A percentile compares a stretch with the other conserved stretches of the same genome.
Conservation (phyloP, 2,113 vertebrate genomes). For the Nothobranchius kuhntae region DNA sequence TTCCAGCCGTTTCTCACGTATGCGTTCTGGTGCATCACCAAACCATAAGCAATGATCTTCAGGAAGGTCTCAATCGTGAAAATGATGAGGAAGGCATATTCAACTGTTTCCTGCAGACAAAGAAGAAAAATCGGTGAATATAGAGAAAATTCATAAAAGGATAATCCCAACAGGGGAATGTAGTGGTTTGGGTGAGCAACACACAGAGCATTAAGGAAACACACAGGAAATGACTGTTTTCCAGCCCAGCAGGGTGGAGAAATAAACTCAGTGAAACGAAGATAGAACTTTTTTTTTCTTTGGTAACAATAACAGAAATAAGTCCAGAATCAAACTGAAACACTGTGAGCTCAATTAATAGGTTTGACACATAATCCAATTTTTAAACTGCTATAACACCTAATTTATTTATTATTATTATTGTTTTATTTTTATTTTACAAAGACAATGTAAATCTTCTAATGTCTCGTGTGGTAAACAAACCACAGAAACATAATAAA, state of each 20-base stretch:
- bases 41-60: slow-evolving; percentile 99
- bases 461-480: too few relatives aligned
- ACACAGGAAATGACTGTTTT: neutral
- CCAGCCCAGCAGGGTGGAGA: neutral
- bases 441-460: too few relatives aligned
- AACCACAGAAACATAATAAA: slow-evolving; percentile 13
- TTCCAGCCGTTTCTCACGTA: slow-evolving; percentile 99
- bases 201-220: neutral
- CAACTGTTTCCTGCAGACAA: slow-evolving; percentile 95
- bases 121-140: slow-evolving; percentile 28
- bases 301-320: neutral
- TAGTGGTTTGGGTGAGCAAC: neutral
- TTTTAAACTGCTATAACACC: too few relatives aligned
- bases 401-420: too few relatives aligned
- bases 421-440: too few relatives aligned
- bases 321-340: neutral
- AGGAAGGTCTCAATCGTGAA: slow-evolving; percentile 99
- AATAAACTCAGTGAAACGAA: neutral
- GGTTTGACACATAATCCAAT: neutral
- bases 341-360: neutral
- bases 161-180: neutral
- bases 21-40: slow-evolving; percentile 97
- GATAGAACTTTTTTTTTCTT: neutral
- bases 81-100: slow-evolving; percentile 99
- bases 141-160: neutral